Base-by-base conservation (phyloP, 2,888 invertebrate genomes). In the Pristionchus mayeri region DNA sequence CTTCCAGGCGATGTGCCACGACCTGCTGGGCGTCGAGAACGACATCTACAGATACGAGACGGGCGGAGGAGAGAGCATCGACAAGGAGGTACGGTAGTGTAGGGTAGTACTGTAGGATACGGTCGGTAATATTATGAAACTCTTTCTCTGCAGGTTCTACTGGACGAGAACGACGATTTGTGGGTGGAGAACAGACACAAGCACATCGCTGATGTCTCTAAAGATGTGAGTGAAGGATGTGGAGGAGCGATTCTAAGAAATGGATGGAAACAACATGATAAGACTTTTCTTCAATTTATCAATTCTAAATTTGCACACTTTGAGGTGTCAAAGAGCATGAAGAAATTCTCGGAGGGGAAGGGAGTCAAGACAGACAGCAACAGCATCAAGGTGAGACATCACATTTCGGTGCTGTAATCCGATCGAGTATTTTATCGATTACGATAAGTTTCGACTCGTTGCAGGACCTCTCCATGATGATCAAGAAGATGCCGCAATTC, bases 401-500 rank as follows among this genome's bases (percentile, higher is more conserved):
- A n/a, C n/a, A n/a, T n/a, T n/a, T n/a, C n/a, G n/a, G n/a, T n/a
- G n/a, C n/a, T n/a, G 71, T 44, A 40, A 3, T 16, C 16, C 13
- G 21, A 54, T 4, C 16, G n/a, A 21, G 4, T 54, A 13, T 9
- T 21, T 54, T 54, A 71, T 40, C 40, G 40, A 71, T 71, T 44
- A 71, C 24, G 40, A 18, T 44, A 18, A 78, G 63, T 30, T 13
- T 40, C 30, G 9, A 50, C 16, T 78, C 52, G 76, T 78, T 78
- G 48, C 50, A 78, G 76, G 76, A 99, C 94, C 94, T 99, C 85
- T 97, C 97, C 0, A 97, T 97, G 93, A 98, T 99, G 98, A 98
- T 99, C 91, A 99, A 99, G 94, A 98, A 98, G 94, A 99, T 99
- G 98, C 99, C 99, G 0, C 99, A 99, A 94, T 98, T 99, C 93